Evolutionary conservation across 2,797 vertebrate species (phyloP), one percentile per base, ranked within the genome.

Genomic region (Darevskia mixta): DNA sequence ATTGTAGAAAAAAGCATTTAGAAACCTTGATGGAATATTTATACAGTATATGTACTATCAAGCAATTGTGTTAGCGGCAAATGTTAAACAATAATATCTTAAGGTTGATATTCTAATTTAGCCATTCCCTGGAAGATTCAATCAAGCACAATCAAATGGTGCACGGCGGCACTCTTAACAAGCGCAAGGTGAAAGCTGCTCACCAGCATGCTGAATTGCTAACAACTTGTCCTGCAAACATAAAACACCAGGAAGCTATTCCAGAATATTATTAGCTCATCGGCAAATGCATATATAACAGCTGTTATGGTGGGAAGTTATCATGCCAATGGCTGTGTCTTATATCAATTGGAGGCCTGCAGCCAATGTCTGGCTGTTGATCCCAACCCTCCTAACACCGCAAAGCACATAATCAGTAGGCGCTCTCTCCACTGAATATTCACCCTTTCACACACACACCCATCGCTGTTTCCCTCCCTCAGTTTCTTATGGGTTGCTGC

Each of bases 11-110:
- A 86, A 94, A 92, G 43, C 75, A 79, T 92, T 96, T 92, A 87
- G 93, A 95, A 95, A 88, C 81, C 83, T 85, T 94, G 88, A 94
- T 95, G 87, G 88, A 94, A 96, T 96, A 95, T 88, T 91, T 89
- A 89, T 84, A 73, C 61, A 94, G 67, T 79, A 55, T 29, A 32
- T 92, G 77, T 83, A 88, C 76, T 91, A 90, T 80, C 86, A 32
- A 6, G 75, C 84, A 94, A 93, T 93, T 92, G 69, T 93, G 92
- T 94, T 80, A 95, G 93, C 92, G 93, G 87, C 89, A 95, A 94
- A 91, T 92, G 86, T 91, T 95, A 92, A 95, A 93, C 90, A 95
- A 94, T 92, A 88, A 91, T 93, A 69, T 90, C 92, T 92, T 89
- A 81, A 93, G 89, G 93, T 89, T 88, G 77, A 88, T 96, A 90